Conservation (phyloP, 2,113 vertebrate genomes). For the Rhombomys opimus region DNA sequence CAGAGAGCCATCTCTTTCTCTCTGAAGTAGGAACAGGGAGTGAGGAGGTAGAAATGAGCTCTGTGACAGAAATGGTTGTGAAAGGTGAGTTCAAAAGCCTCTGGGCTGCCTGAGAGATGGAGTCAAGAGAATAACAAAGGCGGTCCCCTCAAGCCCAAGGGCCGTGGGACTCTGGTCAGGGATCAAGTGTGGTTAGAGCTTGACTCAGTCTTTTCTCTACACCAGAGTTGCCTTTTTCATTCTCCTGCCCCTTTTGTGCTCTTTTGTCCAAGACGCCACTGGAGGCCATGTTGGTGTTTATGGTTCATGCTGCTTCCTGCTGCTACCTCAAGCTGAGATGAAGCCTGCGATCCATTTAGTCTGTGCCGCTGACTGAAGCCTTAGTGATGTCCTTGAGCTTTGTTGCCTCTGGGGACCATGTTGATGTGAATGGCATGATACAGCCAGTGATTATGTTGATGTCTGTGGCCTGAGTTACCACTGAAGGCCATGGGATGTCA, state of each 20-base stretch:
- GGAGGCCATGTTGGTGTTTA: neutral
- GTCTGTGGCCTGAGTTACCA: neutral
- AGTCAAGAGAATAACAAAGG: neutral
- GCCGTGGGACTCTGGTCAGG: neutral
- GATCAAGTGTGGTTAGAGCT: neutral
- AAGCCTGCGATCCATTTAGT: neutral
- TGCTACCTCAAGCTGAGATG: neutral
- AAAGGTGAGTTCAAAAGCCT: neutral
- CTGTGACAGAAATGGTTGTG: neutral
- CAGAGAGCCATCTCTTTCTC: neutral
- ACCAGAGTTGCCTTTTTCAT: neutral
- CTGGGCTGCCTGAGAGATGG: neutral
- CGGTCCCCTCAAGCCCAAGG: neutral
- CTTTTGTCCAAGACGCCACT: neutral
- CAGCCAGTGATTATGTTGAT: neutral
- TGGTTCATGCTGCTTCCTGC: neutral
- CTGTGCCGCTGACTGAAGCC: neutral
- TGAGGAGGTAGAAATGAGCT: neutral
- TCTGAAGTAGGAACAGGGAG: neutral
- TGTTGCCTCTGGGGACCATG: neutral
- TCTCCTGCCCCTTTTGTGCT: neutral
- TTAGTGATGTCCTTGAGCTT: neutral
- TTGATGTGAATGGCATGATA: neutral
- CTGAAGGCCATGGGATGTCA: neutral
- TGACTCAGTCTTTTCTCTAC: neutral